Evolutionary conservation across 1,140 invertebrate species (phyloP).

Genomic region (Choristoneura fumiferana): DNA sequence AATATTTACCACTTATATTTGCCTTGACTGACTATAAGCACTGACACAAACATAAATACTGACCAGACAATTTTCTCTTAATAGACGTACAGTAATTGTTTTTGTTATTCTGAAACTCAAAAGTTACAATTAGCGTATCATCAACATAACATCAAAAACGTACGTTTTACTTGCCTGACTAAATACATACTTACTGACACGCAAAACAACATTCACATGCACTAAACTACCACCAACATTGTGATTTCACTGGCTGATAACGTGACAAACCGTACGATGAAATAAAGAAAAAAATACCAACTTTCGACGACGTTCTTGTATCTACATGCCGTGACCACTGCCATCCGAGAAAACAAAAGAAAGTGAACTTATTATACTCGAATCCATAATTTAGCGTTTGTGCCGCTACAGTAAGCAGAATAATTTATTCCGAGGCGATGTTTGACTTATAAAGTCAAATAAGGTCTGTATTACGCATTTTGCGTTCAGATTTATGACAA

Average conservation of each 20-base stretch:
- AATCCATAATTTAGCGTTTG: slow-evolving; percentile 2
- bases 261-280: slow-evolving; percentile 15
- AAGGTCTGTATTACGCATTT: neutral
- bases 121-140: too few relatives aligned
- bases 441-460: slow-evolving; percentile 5
- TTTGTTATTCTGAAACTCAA: too few relatives aligned
- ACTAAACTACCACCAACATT: neutral
- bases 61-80: too few relatives aligned
- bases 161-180: too few relatives aligned
- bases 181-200: neutral
- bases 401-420: neutral
- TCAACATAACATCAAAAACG: too few relatives aligned
- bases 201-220: neutral
- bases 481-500: neutral
- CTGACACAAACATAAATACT: too few relatives aligned
- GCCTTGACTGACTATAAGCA: too few relatives aligned
- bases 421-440: neutral
- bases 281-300: slow-evolving; percentile 18
- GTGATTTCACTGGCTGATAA: slow-evolving; percentile 5
- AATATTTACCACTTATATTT: too few relatives aligned
- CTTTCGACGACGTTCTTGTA: slow-evolving; percentile 2
- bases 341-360: slow-evolving; percentile 11
- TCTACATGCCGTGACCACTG: slow-evolving; percentile 1
- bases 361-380: slow-evolving; percentile 6
- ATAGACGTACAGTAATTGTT: too few relatives aligned